Percentiles rank a stretch among this genome's conserved stretches.
Conservation (phyloP, 2,113 vertebrate genomes). For the Caranx melampygus region DNA sequence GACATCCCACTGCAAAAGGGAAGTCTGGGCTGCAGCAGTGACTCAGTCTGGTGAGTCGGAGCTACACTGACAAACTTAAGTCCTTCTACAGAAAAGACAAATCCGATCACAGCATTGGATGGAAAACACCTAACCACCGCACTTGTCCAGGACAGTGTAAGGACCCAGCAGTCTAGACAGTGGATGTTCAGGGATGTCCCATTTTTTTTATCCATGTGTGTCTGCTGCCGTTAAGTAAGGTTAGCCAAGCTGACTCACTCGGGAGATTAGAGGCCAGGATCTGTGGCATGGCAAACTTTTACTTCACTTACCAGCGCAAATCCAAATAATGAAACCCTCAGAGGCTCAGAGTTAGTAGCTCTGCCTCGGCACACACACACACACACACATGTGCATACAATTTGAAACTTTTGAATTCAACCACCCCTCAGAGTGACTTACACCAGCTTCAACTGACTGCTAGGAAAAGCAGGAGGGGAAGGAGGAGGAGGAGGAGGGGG, state of each 20-base stretch:
- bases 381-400: conserved; percentile 29
- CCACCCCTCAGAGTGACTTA: not conserved
- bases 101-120: conserved; percentile 58
- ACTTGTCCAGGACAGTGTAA: conserved; percentile 40
- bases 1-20: conserved; percentile 51
- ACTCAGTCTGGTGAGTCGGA: conserved; percentile 59
- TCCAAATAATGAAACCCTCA: not conserved
- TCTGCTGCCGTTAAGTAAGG: conserved; percentile 14
- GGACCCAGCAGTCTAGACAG: conserved; percentile 42
- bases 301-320: conserved; percentile 4
- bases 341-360: not conserved
- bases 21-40: conserved; percentile 28
- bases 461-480: conserved; percentile 26
- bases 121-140: conserved; percentile 26
- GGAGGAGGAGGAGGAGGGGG: conserved; percentile 26
- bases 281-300: conserved; percentile 7
- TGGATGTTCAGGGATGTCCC: conserved; percentile 42
- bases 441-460: conserved; percentile 31
- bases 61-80: conserved; percentile 13
- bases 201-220: not conserved
- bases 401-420: conserved; percentile 31
- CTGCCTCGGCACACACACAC: not conserved
- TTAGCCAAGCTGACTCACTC: conserved; percentile 12
- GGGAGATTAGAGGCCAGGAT: not conserved
- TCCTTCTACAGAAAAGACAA: conserved; percentile 34